Conservation (phyloP, 2,113 vertebrate species). For the zebrafish (Danio rerio) region DNA sequence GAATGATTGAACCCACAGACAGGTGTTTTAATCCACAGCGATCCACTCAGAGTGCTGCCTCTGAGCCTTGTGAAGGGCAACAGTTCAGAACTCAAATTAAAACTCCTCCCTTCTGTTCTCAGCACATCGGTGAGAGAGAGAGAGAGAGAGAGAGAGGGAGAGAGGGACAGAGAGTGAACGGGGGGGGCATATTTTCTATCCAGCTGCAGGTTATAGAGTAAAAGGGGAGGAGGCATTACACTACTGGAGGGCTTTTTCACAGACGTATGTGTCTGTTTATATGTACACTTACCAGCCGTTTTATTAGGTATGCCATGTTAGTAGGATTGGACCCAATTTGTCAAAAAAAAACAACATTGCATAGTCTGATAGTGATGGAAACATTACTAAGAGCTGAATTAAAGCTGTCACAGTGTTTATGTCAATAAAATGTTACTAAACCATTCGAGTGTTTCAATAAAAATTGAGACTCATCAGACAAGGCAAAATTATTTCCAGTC, state of each 20-base stretch:
- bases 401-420: too few relatives aligned
- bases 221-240: conserved; percentile 12
- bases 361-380: too few relatives aligned
- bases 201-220: conserved; percentile 1
- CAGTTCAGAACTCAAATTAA: conserved; percentile 76
- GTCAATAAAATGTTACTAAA: too few relatives aligned
- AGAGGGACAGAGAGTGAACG: too few relatives aligned
- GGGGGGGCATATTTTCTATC: conserved; percentile 44
- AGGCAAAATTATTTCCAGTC: too few relatives aligned
- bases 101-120: conserved; percentile 57
- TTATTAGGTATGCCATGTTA: not conserved
- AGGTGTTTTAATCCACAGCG: conserved; percentile 43
- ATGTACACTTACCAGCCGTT: not conserved
- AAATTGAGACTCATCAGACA: too few relatives aligned
- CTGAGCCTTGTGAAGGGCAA: conserved; percentile 64
- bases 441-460: too few relatives aligned
- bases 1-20: conserved; percentile 43
- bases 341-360: too few relatives aligned
- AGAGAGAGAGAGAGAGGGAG: conserved; percentile 1
- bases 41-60: conserved; percentile 45
- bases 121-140: conserved; percentile 38
- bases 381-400: too few relatives aligned
- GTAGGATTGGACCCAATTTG: too few relatives aligned
- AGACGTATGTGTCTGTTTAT: not conserved
- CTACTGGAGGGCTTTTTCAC: not conserved